Conservation (phyloP, 2,888 invertebrate genomes). For the Papilio elwesi region DNA sequence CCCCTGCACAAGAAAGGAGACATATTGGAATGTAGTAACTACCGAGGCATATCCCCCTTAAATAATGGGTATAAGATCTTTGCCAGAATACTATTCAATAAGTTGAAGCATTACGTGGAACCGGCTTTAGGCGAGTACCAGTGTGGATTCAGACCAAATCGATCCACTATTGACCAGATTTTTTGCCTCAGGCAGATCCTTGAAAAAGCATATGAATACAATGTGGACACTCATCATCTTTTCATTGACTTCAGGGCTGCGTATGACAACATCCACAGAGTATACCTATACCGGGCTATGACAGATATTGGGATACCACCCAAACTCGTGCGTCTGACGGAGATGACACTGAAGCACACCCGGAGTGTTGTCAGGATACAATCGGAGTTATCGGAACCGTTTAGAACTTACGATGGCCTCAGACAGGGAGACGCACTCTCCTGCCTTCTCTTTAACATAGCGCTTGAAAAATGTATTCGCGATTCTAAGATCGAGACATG, state of each 20-base stretch:
- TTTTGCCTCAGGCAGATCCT: background rate
- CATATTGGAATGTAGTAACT: conserved; percentile 6
- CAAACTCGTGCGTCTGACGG: background rate
- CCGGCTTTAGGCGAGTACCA: background rate
- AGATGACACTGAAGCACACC: conserved; percentile 4
- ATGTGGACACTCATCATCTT: background rate
- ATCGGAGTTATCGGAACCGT: background rate
- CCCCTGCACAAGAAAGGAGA: conserved; percentile 17
- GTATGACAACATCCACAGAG: background rate
- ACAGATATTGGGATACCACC: background rate
- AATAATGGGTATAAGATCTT: conserved; percentile 3
- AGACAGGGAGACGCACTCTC: conserved; percentile 8
- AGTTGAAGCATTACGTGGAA: background rate
- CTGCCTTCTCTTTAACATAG: conserved; percentile 3
- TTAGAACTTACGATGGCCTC: background rate
- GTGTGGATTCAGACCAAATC: background rate
- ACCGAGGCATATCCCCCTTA: conserved; percentile 1
- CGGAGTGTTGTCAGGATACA: background rate
- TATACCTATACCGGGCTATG: background rate
- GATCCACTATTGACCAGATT: background rate
- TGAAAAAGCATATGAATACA: background rate
- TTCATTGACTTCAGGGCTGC: conserved; percentile 5
- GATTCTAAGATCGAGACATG: background rate
- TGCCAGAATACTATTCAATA: background rate
- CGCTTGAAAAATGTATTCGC: background rate